Base-by-base conservation (phyloP, 2,113 vertebrate species). In the Limnothrissa miodon region DNA sequence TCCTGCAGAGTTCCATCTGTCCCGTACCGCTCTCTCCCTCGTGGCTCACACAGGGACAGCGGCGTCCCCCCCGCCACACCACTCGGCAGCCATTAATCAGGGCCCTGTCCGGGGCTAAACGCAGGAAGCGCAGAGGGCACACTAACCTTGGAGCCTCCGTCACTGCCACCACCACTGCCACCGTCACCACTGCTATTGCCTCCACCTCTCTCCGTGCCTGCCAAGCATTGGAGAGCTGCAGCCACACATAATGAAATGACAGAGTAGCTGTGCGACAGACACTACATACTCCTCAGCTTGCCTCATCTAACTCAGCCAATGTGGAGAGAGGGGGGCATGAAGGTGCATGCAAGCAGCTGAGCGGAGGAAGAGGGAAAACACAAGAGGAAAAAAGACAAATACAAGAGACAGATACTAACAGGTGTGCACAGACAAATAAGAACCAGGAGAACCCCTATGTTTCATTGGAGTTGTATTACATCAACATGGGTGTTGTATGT, bases 101-200 rank as follows among this genome's bases (percentile, higher is more conserved):
- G 25, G 44, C 81, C 62, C 62, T 82, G 81, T 36, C 81, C 81
- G 51, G 42, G 51, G 46, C 81, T 82, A 82, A 82, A 82, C 81
- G 45, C 59, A 19, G 56, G 21, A 39, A 39, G 44, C 56, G 5
- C 53, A 70, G 81, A 70, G 81, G 81, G n/a, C 81, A 70, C 39
- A 33, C 66, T 82, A 70, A 80, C 42, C 83, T 80, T 79, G 53
- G 25, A 21, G 78, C 56, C 7, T 4, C 45, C 66, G 17, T 11
- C 66, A 5, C 66, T 10, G 1, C 23, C 59, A 0, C 56, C 10
- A 53, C 48, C 48, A 53, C 8, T 21, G 19, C 8, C 48, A 53
- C 48, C 48, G 19, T 11, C 48, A 10, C 48, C 48, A 53, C 10
- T 53, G 8, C n/a, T n/a, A n/a, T n/a, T n/a, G n/a, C n/a, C n/a